Conservation (phyloP, 2,113 vertebrate species). For the Paedocypris sp. region DNA sequence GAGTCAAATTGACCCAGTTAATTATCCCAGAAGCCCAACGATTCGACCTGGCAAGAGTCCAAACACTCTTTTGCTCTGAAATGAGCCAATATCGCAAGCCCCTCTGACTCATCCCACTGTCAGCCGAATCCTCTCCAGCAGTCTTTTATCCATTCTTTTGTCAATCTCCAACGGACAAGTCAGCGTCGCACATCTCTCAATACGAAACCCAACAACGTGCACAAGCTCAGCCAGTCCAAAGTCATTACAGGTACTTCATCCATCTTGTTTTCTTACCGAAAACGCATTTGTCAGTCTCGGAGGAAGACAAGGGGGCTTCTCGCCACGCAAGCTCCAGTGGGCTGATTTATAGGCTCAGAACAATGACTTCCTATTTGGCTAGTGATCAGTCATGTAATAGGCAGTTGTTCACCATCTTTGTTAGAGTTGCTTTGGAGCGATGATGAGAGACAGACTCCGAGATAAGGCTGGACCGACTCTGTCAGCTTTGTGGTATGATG, state of each 20-base stretch:
- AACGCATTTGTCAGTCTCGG: constrained; percentile 4
- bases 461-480: background rate
- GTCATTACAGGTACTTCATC: constrained; percentile 18
- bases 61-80: no score
- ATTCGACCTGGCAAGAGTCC: no score
- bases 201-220: background rate
- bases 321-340: background rate
- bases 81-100: no score
- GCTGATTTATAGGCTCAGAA: constrained; percentile 11
- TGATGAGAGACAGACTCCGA: constrained; percentile 9
- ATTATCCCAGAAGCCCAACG: no score
- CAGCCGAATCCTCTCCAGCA: background rate
- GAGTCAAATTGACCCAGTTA: no score
- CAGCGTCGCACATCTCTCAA: background rate
- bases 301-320: background rate
- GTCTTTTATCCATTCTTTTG: background rate
- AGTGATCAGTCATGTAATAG: constrained; percentile 14
- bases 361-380: constrained; percentile 10
- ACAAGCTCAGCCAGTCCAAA: constrained; percentile 13
- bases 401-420: background rate
- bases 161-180: background rate
- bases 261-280: constrained; percentile 9
- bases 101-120: no score
- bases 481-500: constrained; percentile 9
- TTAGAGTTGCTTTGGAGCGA: background rate